phyloP scores from a whole-genome alignment of 1,140 invertebrate species.

The Drosophila nannoptera region DNA sequence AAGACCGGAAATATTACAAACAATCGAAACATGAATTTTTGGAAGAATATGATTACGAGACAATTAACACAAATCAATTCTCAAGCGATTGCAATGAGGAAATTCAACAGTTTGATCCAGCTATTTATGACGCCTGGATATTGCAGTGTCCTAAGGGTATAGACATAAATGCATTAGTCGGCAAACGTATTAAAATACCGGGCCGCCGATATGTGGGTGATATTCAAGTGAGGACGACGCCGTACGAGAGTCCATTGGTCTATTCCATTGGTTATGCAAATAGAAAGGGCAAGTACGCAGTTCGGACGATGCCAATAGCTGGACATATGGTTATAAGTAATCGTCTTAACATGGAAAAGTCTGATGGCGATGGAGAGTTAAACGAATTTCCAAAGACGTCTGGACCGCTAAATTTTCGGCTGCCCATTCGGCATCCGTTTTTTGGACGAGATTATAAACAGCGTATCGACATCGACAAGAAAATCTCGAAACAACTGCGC shows the following conservation, averaged over 20 bases:
- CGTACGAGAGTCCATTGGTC: constrained; percentile 3
- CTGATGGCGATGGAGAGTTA: not conserved
- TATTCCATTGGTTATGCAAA: constrained; percentile 48
- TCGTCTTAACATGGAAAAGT: constrained; percentile 30
- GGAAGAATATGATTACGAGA: constrained; percentile 22
- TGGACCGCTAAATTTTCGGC: constrained; percentile 15
- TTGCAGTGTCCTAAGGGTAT: constrained; percentile 54
- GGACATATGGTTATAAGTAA: constrained; percentile 47
- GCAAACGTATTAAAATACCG: constrained; percentile 54
- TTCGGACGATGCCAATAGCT: constrained; percentile 22
- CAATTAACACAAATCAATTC: constrained; percentile 3
- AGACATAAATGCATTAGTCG: constrained; percentile 13
- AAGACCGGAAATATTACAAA: constrained; percentile 5
- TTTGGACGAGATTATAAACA: constrained; percentile 50
- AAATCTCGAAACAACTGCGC: constrained; percentile 1
- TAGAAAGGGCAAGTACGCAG: constrained; percentile 33
- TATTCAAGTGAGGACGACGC: constrained; percentile 34
- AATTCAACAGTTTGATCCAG: constrained; percentile 33
- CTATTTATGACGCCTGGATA: constrained; percentile 56
- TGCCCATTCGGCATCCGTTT: constrained; percentile 55
- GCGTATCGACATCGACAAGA: constrained; percentile 35
- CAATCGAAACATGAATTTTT: constrained; percentile 28
- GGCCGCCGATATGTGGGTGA: constrained; percentile 48
- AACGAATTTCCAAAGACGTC: constrained; percentile 1
- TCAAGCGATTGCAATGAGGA: constrained; percentile 9